Evolutionary conservation across 2,113 vertebrate species (phyloP), one percentile per base, ranked within the genome.

Genomic region (Apus apus): DNA sequence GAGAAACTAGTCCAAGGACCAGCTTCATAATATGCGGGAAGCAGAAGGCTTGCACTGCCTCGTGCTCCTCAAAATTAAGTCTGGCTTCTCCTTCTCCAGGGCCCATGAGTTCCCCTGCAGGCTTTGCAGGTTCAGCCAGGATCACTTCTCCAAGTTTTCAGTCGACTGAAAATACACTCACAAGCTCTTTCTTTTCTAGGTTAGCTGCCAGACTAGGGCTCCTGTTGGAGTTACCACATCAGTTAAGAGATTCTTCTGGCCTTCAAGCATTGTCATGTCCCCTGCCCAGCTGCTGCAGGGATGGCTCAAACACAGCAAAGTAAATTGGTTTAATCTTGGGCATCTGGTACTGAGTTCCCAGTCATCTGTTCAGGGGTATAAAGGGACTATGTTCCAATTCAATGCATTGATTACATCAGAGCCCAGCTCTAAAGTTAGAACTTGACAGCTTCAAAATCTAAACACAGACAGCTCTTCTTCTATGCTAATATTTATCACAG

Each of bases 301-400:
- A 73, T 74, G 79, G 87, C 56, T 92, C 60, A 70, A 67, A 68
- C 85, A 73, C 56, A 51, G 56, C 85, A 73, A 74, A 87, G 67
- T 66, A 88, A 87, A 90, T 91, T 66, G 62, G 71, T 91, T 96
- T 95, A 91, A 91, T 80, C 89, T 71, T 67, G 75, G 70, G 78
- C 78, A 96, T 85, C 91, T 95, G 71, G 51, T 76, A 51, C 29
- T 1, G 22, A 87, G 81, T 58, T 77, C 32, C 67, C 50, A 64
- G 46, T 93, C 60, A 65, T 76, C 76, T 95, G 53, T 64, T 68
- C 18, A 34, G 57, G 51, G n/a, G 30, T 60, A 66, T 58, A 84
- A 86, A 87, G 68, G 43, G 56, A 61, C 56, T 66, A 50, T 5
- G 4, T n/a, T 91, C 56, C 56, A 38, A 71, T 56, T 65, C 58